phyloP scores from a whole-genome alignment of 2,797 vertebrate species.

The Peromyscus aztecus region DNA sequence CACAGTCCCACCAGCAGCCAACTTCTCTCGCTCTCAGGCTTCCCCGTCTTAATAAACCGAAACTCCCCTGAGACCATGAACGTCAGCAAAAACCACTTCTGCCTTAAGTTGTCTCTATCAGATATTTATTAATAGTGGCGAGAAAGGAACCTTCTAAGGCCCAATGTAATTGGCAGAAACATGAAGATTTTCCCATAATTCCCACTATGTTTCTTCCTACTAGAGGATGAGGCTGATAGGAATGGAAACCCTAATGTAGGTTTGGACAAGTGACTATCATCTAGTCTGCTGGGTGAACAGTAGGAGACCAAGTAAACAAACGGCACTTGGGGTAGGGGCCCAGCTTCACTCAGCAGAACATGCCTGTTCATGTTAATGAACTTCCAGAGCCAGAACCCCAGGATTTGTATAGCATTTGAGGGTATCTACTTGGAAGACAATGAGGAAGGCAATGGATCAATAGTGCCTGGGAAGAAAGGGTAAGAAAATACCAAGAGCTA shows the following conservation, averaged over 20 bases:
- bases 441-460: not conserved
- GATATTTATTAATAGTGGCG: not conserved
- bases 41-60: not conserved
- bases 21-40: not conserved
- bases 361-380: rapidly evolving
- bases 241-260: not conserved
- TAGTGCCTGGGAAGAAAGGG: not conserved
- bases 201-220: not conserved
- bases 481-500: not conserved
- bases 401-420: rapidly evolving
- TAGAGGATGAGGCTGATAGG: not conserved
- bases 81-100: not conserved
- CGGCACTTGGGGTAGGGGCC: rapidly evolving
- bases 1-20: not conserved
- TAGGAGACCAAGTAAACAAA: not conserved
- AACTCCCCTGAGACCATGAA: not conserved
- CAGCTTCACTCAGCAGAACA: not conserved
- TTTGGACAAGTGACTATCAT: not conserved
- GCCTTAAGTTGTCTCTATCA: not conserved
- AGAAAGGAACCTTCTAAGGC: not conserved
- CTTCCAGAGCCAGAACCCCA: no score
- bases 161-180: not conserved
- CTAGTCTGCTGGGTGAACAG: no score
- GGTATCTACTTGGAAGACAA: not conserved
- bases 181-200: no score